A percentile compares a stretch with the other conserved stretches of the same genome.
Conservation (phyloP, 2,797 vertebrate species). For the Gallinago solitaria region DNA sequence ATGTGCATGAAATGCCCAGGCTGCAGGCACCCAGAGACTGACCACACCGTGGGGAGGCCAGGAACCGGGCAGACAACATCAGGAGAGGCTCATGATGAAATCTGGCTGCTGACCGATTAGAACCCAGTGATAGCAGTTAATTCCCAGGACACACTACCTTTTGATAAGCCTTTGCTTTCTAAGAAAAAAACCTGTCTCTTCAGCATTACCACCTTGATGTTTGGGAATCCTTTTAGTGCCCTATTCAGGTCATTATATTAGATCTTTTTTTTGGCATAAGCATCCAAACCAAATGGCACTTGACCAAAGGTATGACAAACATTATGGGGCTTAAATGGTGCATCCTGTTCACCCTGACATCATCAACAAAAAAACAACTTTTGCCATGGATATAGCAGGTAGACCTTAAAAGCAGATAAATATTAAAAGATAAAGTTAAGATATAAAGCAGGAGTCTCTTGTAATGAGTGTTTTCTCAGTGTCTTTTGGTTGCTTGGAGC, state of each 20-base stretch:
- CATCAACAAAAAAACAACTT: neutral
- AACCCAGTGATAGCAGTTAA: neutral
- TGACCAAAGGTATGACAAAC: neutral
- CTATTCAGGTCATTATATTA: neutral
- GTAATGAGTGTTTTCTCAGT: neutral
- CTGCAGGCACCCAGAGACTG: neutral
- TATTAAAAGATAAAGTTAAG: neutral
- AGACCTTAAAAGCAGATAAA: neutral
- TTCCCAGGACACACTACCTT: neutral
- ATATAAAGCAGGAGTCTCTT: neutral
- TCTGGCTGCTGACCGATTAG: neutral
- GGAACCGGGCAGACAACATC: neutral
- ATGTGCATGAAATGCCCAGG: neutral
- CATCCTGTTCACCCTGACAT: neutral
- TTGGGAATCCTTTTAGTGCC: neutral
- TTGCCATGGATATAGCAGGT: neutral
- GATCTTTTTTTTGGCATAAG: neutral
- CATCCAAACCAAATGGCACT: neutral
- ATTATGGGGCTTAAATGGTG: neutral
- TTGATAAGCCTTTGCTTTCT: neutral
- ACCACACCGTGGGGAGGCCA: accelerated
- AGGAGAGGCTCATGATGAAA: neutral
- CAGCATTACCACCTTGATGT: neutral
- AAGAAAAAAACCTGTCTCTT: neutral
- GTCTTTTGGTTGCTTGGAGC: neutral